Percentiles rank a stretch among this genome's conserved stretches.
These are phyloP conservation scores for Triplophysa siluroides DNA, from an alignment of 2,113 vertebrate genomes.

Conservation along the genomic window DNA sequence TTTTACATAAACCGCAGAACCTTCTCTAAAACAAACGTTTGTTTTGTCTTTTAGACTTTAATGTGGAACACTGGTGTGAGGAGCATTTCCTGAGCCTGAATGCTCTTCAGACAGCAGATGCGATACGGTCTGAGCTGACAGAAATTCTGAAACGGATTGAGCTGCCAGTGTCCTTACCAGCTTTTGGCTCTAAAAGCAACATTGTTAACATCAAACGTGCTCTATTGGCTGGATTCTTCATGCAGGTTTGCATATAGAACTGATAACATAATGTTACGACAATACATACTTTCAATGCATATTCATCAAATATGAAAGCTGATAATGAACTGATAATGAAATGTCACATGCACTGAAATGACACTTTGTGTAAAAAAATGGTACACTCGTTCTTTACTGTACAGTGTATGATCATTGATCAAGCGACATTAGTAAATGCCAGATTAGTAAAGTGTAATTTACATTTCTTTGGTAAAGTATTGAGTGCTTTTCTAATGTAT, in stretches of 20 bases:
- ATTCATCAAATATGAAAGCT: neutral
- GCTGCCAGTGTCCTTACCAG: conserved; percentile 82
- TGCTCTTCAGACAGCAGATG: conserved; percentile 79
- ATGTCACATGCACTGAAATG: conserved; percentile 5
- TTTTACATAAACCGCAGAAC: neutral
- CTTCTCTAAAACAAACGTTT: neutral
- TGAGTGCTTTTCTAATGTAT: neutral
- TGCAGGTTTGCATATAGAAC: conserved; percentile 74
- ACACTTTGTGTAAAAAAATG: neutral
- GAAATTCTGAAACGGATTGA: conserved; percentile 83
- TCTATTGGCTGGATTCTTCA: conserved; percentile 88
- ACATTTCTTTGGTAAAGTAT: neutral
- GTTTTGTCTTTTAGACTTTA: conserved; percentile 63
- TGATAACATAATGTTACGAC: neutral
- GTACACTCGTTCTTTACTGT: neutral
- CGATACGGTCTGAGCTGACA: conserved; percentile 76
- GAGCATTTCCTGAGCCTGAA: conserved; percentile 78
- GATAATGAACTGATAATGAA: neutral
- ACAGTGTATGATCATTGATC: neutral
- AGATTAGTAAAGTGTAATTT: neutral
- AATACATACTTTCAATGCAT: neutral
- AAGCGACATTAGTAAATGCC: conserved; percentile 20
- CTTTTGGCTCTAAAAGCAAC: conserved; percentile 81
- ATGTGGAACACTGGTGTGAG: conserved; percentile 80
- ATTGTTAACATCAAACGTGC: conserved; percentile 79